phyloP scores from a whole-genome alignment of 1,140 invertebrate genomes.

The Euglossa dilemma region DNA sequence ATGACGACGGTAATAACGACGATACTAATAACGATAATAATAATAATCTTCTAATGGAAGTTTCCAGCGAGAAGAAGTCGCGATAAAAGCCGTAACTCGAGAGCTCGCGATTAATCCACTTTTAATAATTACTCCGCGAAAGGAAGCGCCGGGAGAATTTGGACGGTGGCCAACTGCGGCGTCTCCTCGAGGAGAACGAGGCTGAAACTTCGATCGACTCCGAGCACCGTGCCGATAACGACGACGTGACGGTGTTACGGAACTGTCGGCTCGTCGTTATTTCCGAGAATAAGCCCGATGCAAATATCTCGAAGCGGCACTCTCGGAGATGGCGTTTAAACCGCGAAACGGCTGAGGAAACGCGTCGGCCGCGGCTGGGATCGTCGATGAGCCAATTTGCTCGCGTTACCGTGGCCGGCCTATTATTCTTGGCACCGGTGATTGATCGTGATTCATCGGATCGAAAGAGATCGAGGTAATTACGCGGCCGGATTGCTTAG shows the following conservation, averaged over 20 bases:
- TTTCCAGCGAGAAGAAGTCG: too few species aligned
- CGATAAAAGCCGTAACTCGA: not conserved
- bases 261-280: not conserved
- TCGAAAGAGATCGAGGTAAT: constrained; percentile 9
- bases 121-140: constrained; percentile 34
- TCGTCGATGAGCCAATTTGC: not conserved
- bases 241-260: constrained; percentile 6
- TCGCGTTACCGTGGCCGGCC: not conserved
- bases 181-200: not conserved
- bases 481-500: not conserved
- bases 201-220: constrained; percentile 5
- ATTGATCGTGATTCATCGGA: constrained; percentile 11
- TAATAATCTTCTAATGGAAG: not conserved
- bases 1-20: not conserved
- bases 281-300: not conserved
- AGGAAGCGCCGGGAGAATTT: not conserved
- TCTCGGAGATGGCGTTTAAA: too few species aligned
- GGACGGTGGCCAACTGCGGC: constrained; percentile 11
- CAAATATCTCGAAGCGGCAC: not conserved
- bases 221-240: constrained; percentile 17
- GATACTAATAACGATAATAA: too few species aligned
- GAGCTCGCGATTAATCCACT: constrained; percentile 19
- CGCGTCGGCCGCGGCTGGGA: not conserved
- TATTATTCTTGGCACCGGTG: not conserved
- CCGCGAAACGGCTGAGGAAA: too few species aligned